A percentile compares a stretch with the other conserved stretches of the same genome.
Evolutionary conservation across 2,113 vertebrate species (phyloP).

Genomic region (Hippopotamus amphibius): DNA sequence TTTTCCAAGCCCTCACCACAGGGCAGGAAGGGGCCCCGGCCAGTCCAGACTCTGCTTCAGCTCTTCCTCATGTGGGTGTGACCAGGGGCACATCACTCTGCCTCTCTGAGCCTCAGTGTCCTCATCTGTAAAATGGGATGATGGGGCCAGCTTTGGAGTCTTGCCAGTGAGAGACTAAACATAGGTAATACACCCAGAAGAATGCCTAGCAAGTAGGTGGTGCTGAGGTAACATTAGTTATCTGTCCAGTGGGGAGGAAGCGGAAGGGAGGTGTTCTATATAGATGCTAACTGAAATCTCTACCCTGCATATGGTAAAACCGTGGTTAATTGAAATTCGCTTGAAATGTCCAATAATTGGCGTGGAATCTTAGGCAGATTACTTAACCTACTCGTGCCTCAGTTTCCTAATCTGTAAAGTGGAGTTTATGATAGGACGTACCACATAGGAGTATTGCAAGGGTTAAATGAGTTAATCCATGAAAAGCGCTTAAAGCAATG

Average conservation of each 20-base stretch:
- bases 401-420: neutral
- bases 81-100: neutral
- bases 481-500: neutral
- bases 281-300: neutral
- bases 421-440: neutral
- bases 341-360: neutral
- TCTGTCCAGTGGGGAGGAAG: neutral
- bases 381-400: neutral
- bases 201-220: neutral
- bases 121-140: conserved; percentile 20
- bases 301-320: neutral
- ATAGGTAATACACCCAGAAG: neutral
- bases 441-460: neutral
- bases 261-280: neutral
- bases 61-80: neutral
- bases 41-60: neutral
- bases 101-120: neutral
- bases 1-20: conserved; percentile 38
- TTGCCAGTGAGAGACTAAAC: neutral
- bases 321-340: neutral
- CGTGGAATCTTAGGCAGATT: neutral
- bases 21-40: neutral
- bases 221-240: neutral
- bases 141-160: neutral
- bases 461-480: neutral